phyloP scores from a whole-genome alignment of 2,113 vertebrate species.

The Chauna torquata region DNA sequence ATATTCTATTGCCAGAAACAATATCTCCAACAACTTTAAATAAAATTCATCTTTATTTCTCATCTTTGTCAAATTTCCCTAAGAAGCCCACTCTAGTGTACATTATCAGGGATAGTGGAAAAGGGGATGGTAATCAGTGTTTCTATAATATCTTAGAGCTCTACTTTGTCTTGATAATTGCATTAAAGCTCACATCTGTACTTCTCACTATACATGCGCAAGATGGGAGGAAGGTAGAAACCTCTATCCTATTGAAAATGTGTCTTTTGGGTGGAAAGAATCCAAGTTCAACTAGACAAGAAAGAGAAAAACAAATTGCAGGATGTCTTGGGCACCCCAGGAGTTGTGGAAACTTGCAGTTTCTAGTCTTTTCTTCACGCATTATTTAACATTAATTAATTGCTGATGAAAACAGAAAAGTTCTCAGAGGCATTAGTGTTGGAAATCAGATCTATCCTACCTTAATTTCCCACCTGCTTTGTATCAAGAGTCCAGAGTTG shows the following conservation, averaged over 20 bases:
- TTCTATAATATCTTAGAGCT: not conserved
- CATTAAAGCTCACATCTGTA: not conserved
- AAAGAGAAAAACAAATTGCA: not conserved
- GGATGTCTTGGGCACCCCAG: not conserved
- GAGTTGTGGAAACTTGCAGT: not conserved
- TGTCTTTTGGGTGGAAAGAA: not conserved
- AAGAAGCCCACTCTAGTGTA: not conserved
- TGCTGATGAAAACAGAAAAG: not conserved
- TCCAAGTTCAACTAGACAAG: not conserved
- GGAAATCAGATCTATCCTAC: not conserved
- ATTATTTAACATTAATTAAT: not conserved
- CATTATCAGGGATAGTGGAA: not conserved
- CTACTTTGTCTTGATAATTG: not conserved
- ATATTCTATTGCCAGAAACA: not conserved
- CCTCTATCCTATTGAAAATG: not conserved
- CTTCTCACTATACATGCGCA: not conserved
- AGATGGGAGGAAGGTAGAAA: not conserved
- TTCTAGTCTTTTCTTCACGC: not conserved
- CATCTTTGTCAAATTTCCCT: not conserved
- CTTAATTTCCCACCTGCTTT: not conserved
- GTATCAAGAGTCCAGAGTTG: not conserved
- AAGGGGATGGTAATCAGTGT: not conserved
- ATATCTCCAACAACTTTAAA: not conserved
- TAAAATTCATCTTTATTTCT: not conserved
- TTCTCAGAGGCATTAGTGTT: not conserved